phyloP scores from a whole-genome alignment of 2,113 vertebrate species.

The Gasterosteus aculeatus region DNA sequence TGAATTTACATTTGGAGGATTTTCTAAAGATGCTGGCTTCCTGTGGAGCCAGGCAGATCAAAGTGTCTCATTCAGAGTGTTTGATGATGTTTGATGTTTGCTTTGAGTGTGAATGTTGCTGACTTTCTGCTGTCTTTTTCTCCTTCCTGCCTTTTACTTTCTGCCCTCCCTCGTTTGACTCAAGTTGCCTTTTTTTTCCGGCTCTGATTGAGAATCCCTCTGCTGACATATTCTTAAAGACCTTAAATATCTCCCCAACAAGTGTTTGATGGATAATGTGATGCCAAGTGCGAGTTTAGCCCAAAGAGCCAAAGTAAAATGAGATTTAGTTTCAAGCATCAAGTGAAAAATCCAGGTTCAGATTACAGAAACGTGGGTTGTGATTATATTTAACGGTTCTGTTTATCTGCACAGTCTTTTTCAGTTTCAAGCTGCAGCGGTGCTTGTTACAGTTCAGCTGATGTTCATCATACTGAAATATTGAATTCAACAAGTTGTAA shows the following conservation, averaged over 20 bases:
- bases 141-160: slow-evolving; percentile 76
- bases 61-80: slow-evolving; percentile 94
- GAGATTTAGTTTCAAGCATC: slow-evolving; percentile 20
- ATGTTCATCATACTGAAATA: neutral
- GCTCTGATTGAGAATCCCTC: slow-evolving; percentile 54
- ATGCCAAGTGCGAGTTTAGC: slow-evolving; percentile 39
- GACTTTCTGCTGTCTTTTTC: slow-evolving; percentile 92
- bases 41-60: slow-evolving; percentile 95
- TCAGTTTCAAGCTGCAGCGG: neutral
- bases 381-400: neutral
- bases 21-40: slow-evolving; percentile 98
- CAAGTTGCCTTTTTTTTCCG: slow-evolving; percentile 42
- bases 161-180: slow-evolving; percentile 62
- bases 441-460: neutral
- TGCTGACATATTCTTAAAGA: slow-evolving; percentile 69
- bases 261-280: slow-evolving; percentile 42
- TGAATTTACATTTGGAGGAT: slow-evolving; percentile 98
- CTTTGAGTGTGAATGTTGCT: slow-evolving; percentile 94
- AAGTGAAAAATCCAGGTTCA: slow-evolving; percentile 30
- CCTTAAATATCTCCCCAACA: slow-evolving; percentile 37
- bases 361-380: neutral
- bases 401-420: neutral
- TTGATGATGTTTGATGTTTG: slow-evolving; percentile 96
- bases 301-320: slow-evolving; percentile 13
- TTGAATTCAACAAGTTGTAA: neutral